Conservation (phyloP, 1,140 invertebrate species). For the Scaptomyza pallida region DNA sequence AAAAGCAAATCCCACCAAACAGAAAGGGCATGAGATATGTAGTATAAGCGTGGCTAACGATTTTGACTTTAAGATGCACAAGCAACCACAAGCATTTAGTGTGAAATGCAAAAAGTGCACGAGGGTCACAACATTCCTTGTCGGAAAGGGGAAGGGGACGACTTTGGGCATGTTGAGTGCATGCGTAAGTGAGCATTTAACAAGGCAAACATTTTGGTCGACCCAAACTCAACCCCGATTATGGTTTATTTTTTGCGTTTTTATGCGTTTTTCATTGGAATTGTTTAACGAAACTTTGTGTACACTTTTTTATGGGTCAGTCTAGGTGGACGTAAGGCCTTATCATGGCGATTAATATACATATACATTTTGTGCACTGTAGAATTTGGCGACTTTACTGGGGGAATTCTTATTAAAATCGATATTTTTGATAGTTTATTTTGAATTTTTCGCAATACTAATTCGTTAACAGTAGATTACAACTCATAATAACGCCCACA, state of each 20-base stretch:
- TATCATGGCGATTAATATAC: too few species aligned
- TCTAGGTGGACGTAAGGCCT: not conserved
- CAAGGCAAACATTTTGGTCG: constrained; percentile 43
- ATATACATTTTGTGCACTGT: too few species aligned
- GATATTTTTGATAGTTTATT: too few species aligned
- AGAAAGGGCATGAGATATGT: not conserved
- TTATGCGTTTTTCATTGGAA: constrained; percentile 14
- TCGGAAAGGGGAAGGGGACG: not conserved
- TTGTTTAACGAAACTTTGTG: constrained; percentile 11
- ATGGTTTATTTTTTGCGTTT: constrained; percentile 15
- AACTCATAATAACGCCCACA: too few species aligned
- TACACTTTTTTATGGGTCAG: constrained; percentile 8
- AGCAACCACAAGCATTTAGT: constrained; percentile 44
- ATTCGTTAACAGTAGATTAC: too few species aligned
- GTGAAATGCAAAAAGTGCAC: constrained; percentile 12
- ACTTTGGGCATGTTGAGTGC: not conserved
- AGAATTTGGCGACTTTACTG: too few species aligned
- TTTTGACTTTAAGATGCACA: constrained; percentile 28
- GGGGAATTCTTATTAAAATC: too few species aligned
- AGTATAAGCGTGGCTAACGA: constrained; percentile 4
- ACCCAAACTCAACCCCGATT: not conserved
- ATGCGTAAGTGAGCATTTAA: constrained; percentile 52
- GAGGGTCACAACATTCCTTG: not conserved
- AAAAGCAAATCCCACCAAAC: not conserved
- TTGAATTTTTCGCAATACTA: too few species aligned